Evolutionary conservation across 2,113 vertebrate species (phyloP).

Genomic region (Sinocyclocheilus anshuiensis): DNA sequence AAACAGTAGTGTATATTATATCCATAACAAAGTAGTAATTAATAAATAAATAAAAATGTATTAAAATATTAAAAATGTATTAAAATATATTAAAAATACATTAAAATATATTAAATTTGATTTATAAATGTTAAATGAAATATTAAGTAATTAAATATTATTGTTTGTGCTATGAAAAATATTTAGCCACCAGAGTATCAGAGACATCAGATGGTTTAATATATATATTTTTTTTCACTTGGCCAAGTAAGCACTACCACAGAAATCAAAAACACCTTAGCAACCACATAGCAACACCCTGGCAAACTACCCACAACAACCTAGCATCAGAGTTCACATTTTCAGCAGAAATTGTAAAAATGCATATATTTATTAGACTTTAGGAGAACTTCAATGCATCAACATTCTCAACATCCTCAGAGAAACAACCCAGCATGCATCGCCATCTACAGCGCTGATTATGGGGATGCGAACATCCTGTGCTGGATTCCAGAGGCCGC

Average conservation of each 20-base stretch:
- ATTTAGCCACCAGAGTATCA: neutral
- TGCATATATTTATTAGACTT: neutral
- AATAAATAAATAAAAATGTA: too few relatives aligned
- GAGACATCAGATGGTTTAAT: neutral
- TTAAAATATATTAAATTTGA: too few relatives aligned
- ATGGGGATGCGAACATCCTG: constrained; percentile 67
- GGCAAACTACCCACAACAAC: neutral
- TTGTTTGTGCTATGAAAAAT: neutral
- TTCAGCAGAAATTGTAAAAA: neutral
- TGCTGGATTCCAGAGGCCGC: constrained; percentile 62
- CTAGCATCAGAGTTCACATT: neutral
- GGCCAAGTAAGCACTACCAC: neutral
- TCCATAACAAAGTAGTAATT: too few relatives aligned
- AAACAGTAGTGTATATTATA: too few relatives aligned
- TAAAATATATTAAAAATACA: too few relatives aligned
- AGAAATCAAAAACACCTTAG: neutral
- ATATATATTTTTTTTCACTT: neutral
- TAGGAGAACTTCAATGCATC: neutral
- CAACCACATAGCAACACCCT: neutral
- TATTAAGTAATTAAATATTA: neutral
- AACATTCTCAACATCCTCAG: constrained; percentile 5
- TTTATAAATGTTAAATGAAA: too few relatives aligned
- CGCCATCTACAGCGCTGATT: constrained; percentile 22
- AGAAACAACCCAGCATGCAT: constrained; percentile 51
- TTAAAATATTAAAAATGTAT: too few relatives aligned